Percentiles rank a stretch among this genome's conserved stretches.
phyloP scores from a whole-genome alignment of 1,140 invertebrate species.

The Periplaneta americana region DNA sequence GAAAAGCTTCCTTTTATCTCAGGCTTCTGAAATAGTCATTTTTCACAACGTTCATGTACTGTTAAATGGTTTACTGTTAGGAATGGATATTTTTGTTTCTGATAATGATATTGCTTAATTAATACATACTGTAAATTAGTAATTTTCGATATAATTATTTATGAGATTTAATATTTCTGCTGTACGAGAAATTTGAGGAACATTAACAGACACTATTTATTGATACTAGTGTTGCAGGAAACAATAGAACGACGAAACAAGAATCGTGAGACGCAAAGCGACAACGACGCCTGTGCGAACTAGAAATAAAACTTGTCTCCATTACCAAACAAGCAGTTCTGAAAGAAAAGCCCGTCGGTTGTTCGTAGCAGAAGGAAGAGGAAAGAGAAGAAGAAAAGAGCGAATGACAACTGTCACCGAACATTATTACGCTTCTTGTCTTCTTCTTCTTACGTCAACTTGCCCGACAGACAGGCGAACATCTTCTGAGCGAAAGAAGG shows the following conservation, averaged over 20 bases:
- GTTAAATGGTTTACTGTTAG: too few relatives aligned
- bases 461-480: conserved; percentile 17
- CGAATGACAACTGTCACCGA: conserved; percentile 20
- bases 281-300: neutral
- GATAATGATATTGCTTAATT: too few relatives aligned
- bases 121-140: too few relatives aligned
- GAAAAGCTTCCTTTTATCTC: too few relatives aligned
- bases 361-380: conserved; percentile 7
- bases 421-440: conserved; percentile 21
- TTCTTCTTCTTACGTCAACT: conserved; percentile 16
- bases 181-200: too few relatives aligned
- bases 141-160: too few relatives aligned
- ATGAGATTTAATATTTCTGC: too few relatives aligned
- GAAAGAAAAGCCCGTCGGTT: neutral
- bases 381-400: conserved; percentile 2
- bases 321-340: conserved; percentile 11
- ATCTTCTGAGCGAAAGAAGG: conserved; percentile 11
- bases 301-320: conserved; percentile 17
- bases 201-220: neutral
- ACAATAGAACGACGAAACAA: conserved; percentile 3
- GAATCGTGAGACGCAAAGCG: too few relatives aligned
- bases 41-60: too few relatives aligned
- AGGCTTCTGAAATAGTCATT: too few relatives aligned
- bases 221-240: neutral
- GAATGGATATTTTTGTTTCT: too few relatives aligned